Conservation (phyloP, 2,888 invertebrate genomes). For the Aethes cnicana region DNA sequence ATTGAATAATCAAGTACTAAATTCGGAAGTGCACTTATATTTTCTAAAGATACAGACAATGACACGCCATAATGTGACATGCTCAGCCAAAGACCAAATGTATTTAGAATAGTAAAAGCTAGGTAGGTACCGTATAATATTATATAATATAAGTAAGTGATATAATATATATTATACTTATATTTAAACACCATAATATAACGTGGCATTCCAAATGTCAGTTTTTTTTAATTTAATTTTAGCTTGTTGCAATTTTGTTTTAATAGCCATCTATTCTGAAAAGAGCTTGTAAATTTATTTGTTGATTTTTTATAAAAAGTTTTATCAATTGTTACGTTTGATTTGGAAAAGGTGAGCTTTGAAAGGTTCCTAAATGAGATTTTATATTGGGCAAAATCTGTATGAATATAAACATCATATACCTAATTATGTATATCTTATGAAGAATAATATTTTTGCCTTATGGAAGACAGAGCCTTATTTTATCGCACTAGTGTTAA, state of each 20-base stretch:
- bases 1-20: slow-evolving; percentile 62
- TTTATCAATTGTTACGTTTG: slow-evolving; percentile 68
- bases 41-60: slow-evolving; percentile 70
- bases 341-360: slow-evolving; percentile 49
- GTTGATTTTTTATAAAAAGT: slow-evolving; percentile 62
- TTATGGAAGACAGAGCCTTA: slow-evolving; percentile 67
- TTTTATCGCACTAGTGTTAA: slow-evolving; percentile 63
- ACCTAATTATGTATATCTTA: slow-evolving; percentile 44
- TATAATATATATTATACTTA: slow-evolving; percentile 41
- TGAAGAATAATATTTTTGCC: slow-evolving; percentile 52
- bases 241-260: slow-evolving; percentile 42
- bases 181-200: slow-evolving; percentile 53
- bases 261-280: slow-evolving; percentile 44
- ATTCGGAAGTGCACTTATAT: slow-evolving; percentile 80
- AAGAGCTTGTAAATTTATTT: slow-evolving; percentile 52
- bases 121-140: slow-evolving; percentile 67
- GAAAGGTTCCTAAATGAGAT: slow-evolving; percentile 60
- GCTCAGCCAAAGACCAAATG: slow-evolving; percentile 82
- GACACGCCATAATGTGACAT: slow-evolving; percentile 77
- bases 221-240: slow-evolving; percentile 36
- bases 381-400: slow-evolving; percentile 47
- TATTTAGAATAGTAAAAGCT: slow-evolving; percentile 74
- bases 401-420: slow-evolving; percentile 41
- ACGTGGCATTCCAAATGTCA: slow-evolving; percentile 54
- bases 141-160: slow-evolving; percentile 55